Evolutionary conservation across 1,140 invertebrate genomes (phyloP).

Genomic region (Lasioglossum baleicum): DNA sequence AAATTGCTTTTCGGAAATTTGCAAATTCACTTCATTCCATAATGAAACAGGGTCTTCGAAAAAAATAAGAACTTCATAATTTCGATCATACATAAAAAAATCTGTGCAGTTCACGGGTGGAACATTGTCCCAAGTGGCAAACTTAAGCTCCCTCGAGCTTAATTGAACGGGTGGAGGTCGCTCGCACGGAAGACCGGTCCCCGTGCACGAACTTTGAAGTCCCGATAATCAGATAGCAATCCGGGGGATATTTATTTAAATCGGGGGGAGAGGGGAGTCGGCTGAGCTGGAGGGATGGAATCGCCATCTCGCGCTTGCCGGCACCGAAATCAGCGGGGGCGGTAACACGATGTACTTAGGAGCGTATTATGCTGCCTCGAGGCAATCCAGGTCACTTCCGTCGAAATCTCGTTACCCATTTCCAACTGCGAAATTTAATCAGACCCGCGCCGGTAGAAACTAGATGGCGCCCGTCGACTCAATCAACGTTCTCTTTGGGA

Average conservation of each 20-base stretch:
- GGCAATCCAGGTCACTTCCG: conserved; percentile 57
- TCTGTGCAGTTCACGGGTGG: too few species aligned
- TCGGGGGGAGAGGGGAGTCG: not conserved
- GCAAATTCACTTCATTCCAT: too few species aligned
- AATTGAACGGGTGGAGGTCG: not conserved
- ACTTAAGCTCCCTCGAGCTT: not conserved
- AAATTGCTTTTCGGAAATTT: too few species aligned
- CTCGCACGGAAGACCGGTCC: not conserved
- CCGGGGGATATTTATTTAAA: conserved; percentile 1
- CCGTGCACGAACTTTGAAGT: not conserved
- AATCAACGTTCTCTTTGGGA: conserved; percentile 52
- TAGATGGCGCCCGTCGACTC: conserved; percentile 42
- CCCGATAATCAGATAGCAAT: not conserved
- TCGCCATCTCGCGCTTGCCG: not conserved
- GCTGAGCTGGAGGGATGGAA: not conserved
- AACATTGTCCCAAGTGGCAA: too few species aligned
- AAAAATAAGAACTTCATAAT: too few species aligned
- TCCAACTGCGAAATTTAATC: conserved; percentile 62
- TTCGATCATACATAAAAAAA: too few species aligned
- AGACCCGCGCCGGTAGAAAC: conserved; percentile 38
- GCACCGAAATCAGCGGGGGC: not conserved
- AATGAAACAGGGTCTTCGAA: too few species aligned
- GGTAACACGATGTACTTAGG: conserved; percentile 25
- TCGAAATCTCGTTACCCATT: conserved; percentile 59
- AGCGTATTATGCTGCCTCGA: conserved; percentile 23